Base-by-base conservation (phyloP, 2,797 vertebrate species). In the Malurus splendens region DNA sequence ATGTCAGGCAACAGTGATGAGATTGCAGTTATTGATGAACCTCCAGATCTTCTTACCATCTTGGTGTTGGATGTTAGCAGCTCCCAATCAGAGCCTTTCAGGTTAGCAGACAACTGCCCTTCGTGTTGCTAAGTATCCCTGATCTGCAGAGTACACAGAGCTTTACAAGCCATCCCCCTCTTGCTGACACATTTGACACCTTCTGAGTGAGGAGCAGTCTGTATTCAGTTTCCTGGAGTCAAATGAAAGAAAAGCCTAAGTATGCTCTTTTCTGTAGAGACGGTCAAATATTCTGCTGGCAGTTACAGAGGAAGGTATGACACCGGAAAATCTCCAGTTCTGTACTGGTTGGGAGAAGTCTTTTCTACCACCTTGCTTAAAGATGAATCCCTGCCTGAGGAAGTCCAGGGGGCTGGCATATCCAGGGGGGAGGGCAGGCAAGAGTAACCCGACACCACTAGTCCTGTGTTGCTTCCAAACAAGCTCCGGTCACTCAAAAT, bases 301-400 rank as follows among this genome's bases (percentile, higher is more conserved):
- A 57, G 25, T 44, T 17, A 57, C 18, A 66, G 41, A 65, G 51
- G 47, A 24, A 65, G 18, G 6, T 61, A 23, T 28, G n/a, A 48
- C 77, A 76, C 14, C 38, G 74, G 33, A 22, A 9, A 4, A 5
- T 64, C 13, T 8, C 27, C 15, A 44, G 24, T 28, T 42, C 8
- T n/a, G 2, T 15, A 24, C 14, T 55, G n/a, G 33, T 6, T 3
- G 41, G 64, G 18, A 45, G 28, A 6, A 3, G 12, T 59, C 8
- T 45, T 64, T 12, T 10, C 8, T 0, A 1, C 11, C 0, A 1
- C 7, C 13, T 27, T 1, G 1, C 28, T 55, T 51, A 32, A 27
- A 44, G 28, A 5, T 19, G 23, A 16, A 4, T 67, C 7, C 6
- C 33, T 41, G 16, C 7, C 0, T 0, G 6, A 74, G 55, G 28